These are phyloP conservation scores for Volucella inanis DNA, from an alignment of 2,888 invertebrate species.

Conservation along the genomic window DNA sequence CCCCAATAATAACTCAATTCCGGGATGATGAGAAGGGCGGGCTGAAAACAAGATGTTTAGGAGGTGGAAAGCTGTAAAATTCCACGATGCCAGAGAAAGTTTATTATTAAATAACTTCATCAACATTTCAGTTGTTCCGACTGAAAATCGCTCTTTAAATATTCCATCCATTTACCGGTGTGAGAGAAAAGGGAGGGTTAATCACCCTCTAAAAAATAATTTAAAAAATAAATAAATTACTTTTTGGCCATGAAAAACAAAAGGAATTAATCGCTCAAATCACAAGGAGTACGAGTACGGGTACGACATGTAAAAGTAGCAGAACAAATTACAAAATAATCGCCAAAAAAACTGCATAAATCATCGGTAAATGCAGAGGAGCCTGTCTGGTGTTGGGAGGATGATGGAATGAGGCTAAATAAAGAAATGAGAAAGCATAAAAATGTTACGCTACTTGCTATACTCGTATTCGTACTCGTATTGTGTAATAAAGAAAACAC, in stretches of 20 bases:
- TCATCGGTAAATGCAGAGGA: background rate
- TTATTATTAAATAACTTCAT: constrained; percentile 47
- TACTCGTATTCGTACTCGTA: background rate
- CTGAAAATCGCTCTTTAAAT: constrained; percentile 17
- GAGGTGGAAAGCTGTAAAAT: too few species aligned
- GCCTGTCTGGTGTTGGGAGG: background rate
- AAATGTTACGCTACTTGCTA: constrained; percentile 2
- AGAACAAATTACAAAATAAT: background rate
- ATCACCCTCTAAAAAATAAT: constrained; percentile 3
- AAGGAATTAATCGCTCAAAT: constrained; percentile 51
- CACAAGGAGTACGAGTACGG: constrained; percentile 18
- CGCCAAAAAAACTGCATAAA: constrained; percentile 29
- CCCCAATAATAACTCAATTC: constrained; percentile 31
- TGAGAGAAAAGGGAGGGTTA: background rate
- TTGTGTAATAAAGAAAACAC: constrained; percentile 33
- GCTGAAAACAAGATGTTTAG: too few species aligned
- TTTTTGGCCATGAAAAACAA: constrained; percentile 48
- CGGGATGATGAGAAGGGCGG: too few species aligned
- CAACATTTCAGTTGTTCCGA: constrained; percentile 32
- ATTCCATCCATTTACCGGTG: constrained; percentile 16
- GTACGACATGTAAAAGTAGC: background rate
- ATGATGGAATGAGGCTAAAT: too few species aligned
- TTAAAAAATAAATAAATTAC: constrained; percentile 56
- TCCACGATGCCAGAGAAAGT: background rate
- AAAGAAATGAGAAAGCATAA: background rate